Evolutionary conservation across 2,888 invertebrate species (phyloP).

Genomic region (Agrochola macilenta): DNA sequence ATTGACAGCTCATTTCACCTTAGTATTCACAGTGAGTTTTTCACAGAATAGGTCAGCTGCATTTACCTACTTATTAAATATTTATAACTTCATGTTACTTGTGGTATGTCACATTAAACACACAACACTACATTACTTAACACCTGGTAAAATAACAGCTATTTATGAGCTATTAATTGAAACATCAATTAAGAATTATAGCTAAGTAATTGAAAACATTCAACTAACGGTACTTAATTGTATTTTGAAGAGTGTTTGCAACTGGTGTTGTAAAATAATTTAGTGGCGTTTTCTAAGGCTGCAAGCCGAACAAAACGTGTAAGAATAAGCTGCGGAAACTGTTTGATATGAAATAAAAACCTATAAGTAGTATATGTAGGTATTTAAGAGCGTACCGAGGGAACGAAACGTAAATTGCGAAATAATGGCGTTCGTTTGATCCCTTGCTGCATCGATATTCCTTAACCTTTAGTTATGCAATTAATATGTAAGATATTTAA

Average conservation of each 20-base stretch:
- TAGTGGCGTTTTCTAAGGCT: neutral
- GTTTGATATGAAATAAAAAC: neutral
- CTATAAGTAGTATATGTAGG: neutral
- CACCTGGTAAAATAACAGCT: neutral
- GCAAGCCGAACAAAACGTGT: neutral
- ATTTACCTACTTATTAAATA: neutral
- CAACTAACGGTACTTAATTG: neutral
- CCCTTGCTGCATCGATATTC: no score
- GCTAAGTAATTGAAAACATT: constrained; percentile 19
- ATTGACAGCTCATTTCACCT: neutral
- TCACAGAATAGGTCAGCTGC: neutral
- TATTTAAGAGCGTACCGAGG: neutral
- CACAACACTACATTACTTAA: constrained; percentile 10
- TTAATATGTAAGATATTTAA: no score
- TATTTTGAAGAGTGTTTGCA: neutral
- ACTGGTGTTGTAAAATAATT: neutral
- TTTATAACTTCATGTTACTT: constrained; percentile 59
- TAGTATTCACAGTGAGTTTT: neutral
- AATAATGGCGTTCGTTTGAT: no score
- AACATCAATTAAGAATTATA: constrained; percentile 13
- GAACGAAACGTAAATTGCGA: no score
- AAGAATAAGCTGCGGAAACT: neutral
- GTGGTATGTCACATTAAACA: constrained; percentile 65
- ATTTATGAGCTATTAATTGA: constrained; percentile 19
- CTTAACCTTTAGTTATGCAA: no score